Evolutionary conservation across 2,888 invertebrate genomes (phyloP).

Genomic region (Diplazon laetatorius): DNA sequence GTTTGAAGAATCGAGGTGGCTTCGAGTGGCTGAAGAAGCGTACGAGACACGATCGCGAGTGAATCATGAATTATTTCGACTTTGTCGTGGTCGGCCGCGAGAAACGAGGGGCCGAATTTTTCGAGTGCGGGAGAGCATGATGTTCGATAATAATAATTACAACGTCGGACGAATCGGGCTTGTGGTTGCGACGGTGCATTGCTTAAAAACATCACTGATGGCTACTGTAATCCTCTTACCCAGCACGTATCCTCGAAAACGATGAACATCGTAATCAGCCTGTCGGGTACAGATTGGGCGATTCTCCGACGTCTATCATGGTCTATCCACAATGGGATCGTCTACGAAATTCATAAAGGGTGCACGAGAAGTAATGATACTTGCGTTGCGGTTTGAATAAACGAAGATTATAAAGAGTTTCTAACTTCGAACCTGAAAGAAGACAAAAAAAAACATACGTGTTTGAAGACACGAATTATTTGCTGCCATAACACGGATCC

Average conservation of each 20-base stretch:
- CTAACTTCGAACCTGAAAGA: too few relatives aligned
- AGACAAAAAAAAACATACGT: too few relatives aligned
- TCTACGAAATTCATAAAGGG: neutral
- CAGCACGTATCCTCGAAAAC: neutral
- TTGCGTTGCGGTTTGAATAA: neutral
- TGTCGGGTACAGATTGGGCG: neutral
- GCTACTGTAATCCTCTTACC: neutral
- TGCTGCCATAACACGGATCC: neutral
- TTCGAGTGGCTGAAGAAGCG: too few relatives aligned
- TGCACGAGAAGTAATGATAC: too few relatives aligned
- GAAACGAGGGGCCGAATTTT: neutral
- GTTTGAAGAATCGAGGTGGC: neutral
- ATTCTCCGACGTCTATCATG: neutral
- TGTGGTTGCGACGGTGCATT: neutral
- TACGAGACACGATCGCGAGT: neutral
- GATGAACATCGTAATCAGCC: neutral
- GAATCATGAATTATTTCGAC: constrained; percentile 10
- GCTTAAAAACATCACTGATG: neutral
- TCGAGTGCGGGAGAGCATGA: neutral
- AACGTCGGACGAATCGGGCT: neutral
- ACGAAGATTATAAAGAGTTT: neutral
- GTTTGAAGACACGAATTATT: neutral
- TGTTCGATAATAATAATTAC: neutral
- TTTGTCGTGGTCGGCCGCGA: neutral
- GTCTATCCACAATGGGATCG: neutral